A percentile compares a stretch with the other conserved stretches of the same genome.
phyloP scores from a whole-genome alignment of 2,113 vertebrate genomes.

The Hemiscyllium ocellatum region DNA sequence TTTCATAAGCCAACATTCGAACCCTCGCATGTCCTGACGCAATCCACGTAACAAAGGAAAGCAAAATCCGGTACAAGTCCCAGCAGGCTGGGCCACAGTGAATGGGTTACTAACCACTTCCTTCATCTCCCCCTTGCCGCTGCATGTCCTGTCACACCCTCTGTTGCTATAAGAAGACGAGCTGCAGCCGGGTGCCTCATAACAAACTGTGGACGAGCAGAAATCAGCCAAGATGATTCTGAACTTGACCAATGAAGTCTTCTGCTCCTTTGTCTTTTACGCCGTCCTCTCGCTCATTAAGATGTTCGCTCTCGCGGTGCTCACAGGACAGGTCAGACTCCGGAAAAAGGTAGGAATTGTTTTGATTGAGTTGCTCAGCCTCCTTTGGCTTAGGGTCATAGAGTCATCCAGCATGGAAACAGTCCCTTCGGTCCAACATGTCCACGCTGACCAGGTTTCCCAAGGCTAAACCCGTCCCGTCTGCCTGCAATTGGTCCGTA shows the following conservation, averaged over 20 bases:
- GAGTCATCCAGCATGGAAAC: no score
- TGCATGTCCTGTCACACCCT: neutral
- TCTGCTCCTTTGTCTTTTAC: constrained; percentile 32
- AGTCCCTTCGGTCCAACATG: no score
- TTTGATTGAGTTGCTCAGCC: neutral
- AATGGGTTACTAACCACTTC: neutral
- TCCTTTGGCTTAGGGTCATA: no score
- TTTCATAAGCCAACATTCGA: neutral
- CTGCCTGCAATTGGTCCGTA: no score
- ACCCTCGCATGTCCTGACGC: neutral
- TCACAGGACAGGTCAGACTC: neutral
- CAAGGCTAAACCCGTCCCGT: no score
- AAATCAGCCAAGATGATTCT: neutral
- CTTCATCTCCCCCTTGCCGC: no score
- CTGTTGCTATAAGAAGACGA: neutral
- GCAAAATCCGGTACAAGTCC: neutral
- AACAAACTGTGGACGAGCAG: neutral
- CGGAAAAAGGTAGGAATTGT: constrained; percentile 13
- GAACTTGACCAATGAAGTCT: constrained; percentile 23
- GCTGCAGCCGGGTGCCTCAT: no score
- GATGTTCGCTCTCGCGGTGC: constrained; percentile 10
- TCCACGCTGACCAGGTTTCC: no score
- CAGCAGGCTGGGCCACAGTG: neutral
- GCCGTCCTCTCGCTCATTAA: neutral
- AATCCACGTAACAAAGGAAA: neutral